Base-by-base conservation (phyloP, 2,888 invertebrate species). In the Holacanthella duospinosa region DNA sequence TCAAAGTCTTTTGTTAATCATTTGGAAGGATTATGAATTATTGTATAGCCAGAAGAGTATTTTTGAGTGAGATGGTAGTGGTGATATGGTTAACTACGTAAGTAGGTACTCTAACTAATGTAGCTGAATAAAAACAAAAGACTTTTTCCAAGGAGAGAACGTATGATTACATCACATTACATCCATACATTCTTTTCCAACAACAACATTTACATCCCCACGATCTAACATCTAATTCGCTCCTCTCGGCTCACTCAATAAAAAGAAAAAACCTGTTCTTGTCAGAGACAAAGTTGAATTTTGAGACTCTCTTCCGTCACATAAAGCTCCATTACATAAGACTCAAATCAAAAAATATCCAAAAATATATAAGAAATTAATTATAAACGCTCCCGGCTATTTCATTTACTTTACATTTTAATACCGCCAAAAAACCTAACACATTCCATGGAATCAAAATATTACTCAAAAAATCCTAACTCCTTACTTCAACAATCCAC, bases 271-370 rank as follows among this genome's bases (percentile, higher is more conserved):
- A 55, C 55, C 55, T 55, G 55, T 55, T n/a, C n/a, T n/a, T 55
- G 55, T 24, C 55, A 55, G 55, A 55, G 55, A 55, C 55, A 55
- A 55, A 55, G 55, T 55, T 55, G 55, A 55, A 55, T 55, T 55
- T 55, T 53, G 36, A 36, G 36, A 36, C 36, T 6, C 36, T 36
- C 16, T 36, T 16, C n/a, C n/a, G n/a, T 36, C 36, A 36, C 36
- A 36, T 36, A 36, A 6, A 16, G 36, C n/a, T n/a, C n/a, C n/a
- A n/a, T n/a, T n/a, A n/a, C n/a, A n/a, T n/a, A n/a, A n/a, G n/a
- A n/a, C n/a, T n/a, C n/a, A n/a, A n/a, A n/a, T n/a, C n/a, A n/a
- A n/a, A n/a, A n/a, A n/a, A n/a, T n/a, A n/a, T n/a, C n/a, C n/a
- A n/a, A n/a, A n/a, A n/a, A n/a, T n/a, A n/a, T n/a, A n/a, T n/a